phyloP scores from a whole-genome alignment of 2,888 invertebrate species.

The Rugalucina vietnamica region DNA sequence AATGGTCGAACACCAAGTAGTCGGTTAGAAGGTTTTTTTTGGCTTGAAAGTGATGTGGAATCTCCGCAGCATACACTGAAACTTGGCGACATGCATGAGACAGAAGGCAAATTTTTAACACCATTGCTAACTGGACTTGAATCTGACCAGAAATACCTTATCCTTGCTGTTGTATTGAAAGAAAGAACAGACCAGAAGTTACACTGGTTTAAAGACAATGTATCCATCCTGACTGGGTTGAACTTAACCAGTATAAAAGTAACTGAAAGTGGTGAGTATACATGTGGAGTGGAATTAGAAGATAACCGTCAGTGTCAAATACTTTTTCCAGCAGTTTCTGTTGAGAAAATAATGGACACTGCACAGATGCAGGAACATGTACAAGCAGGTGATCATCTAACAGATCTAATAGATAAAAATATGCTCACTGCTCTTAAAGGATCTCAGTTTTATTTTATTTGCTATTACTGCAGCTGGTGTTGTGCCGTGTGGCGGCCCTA shows the following conservation, averaged over 20 bases:
- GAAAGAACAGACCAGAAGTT: not conserved
- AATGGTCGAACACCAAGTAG: slow-evolving; percentile 45
- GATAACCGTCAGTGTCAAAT: not conserved
- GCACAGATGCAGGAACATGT: no score
- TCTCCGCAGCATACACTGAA: no score
- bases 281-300: not conserved
- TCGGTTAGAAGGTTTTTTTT: slow-evolving; percentile 42
- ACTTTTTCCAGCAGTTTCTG: not conserved
- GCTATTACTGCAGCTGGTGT: no score
- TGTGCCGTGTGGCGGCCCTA: no score
- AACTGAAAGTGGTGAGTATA: not conserved
- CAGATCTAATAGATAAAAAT: no score
- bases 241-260: not conserved
- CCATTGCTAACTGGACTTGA: not conserved
- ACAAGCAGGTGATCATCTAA: no score
- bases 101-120: not conserved
- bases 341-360: no score
- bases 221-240: not conserved
- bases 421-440: no score
- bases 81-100: no score
- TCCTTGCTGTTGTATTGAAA: not conserved
- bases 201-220: not conserved
- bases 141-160: not conserved
- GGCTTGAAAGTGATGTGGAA: no score
- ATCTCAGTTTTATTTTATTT: no score